Evolutionary conservation across 1,140 invertebrate genomes (phyloP).

Genomic region (Camponotus pennsylvanicus): DNA sequence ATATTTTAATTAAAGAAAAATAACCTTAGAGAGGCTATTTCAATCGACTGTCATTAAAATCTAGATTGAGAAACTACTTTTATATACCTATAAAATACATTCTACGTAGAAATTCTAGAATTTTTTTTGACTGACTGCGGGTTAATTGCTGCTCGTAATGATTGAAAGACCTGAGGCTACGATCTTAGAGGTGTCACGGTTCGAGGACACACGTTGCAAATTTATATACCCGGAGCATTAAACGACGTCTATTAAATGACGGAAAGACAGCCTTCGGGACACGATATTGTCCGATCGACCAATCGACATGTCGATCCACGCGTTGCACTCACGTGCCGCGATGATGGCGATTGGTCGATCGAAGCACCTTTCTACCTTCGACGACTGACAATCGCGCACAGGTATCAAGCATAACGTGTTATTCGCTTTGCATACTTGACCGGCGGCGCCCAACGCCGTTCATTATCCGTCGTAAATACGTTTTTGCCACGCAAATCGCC

Average conservation of each 20-base stretch:
- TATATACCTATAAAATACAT: conserved; percentile 4
- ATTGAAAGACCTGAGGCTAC: conserved; percentile 39
- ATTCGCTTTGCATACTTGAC: conserved; percentile 74
- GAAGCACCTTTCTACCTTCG: conserved; percentile 35
- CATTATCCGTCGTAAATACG: conserved; percentile 66
- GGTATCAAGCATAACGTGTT: conserved; percentile 52
- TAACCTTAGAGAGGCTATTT: background rate
- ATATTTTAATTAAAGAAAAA: conserved; percentile 30
- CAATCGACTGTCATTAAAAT: conserved; percentile 15
- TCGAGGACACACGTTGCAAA: conserved; percentile 45
- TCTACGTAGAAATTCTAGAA: background rate
- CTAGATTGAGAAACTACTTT: conserved; percentile 6
- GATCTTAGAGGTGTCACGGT: conserved; percentile 34
- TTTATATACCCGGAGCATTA: conserved; percentile 36
- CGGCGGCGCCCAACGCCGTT: conserved; percentile 55
- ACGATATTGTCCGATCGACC: conserved; percentile 31
- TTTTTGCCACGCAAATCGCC: conserved; percentile 63
- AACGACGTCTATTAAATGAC: conserved; percentile 36
- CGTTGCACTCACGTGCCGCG: conserved; percentile 43
- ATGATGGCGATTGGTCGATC: conserved; percentile 71
- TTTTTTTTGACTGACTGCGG: conserved; percentile 13
- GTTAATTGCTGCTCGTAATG: conserved; percentile 26
- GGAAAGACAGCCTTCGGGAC: conserved; percentile 45
- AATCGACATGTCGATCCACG: conserved; percentile 56
- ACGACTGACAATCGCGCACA: conserved; percentile 53